Evolutionary conservation across 2,797 vertebrate genomes (phyloP), one percentile per base, ranked within the genome.

Genomic region (Poliocrania exsul): DNA sequence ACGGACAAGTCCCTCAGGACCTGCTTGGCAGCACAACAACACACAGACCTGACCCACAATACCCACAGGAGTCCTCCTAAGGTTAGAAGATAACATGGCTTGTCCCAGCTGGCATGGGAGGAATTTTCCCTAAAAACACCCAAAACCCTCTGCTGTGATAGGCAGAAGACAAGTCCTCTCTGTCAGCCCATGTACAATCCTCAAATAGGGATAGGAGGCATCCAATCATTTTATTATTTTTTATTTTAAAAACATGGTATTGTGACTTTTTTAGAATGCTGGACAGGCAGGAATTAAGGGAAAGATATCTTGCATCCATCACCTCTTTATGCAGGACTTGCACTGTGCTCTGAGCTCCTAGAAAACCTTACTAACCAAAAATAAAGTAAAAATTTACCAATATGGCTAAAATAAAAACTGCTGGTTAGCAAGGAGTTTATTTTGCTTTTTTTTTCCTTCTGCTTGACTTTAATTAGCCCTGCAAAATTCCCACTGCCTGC

Each of bases 221-320:
- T 26, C 9, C 35, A 46, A 25, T 2, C 14, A 7, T 9, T 44
- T 29, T 7, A 13, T 40, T 72, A 4, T 16, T 67, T 16, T 29
- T 51, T 31, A 9, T 50, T 50, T 28, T 1, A 1, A 35, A 61
- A 53, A 2, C 0, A 0, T 40, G 5, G 2, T 16, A 21, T n/a
- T 65, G 7, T 69, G 50, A 13, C n/a, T 31, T 75, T 21, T 66
- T 51, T 61, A 16, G 3, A 81, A 62, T 6, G 10, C 11, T 10
- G 42, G 40, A 28, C 5, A 75, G 47, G 31, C 24, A 54, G 51
- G 38, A 93, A 66, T 29, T 24, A 71, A 66, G 17, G 2, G 18
- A 89, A 61, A 13, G 9, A 66, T 62, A 78, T 37, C 31, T 69
- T 78, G n/a, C 25, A 49, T 16, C 57, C 38, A 51, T 5, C 38